phyloP scores from a whole-genome alignment of 2,113 vertebrate genomes.

The Microcebus lehilahytsara region DNA sequence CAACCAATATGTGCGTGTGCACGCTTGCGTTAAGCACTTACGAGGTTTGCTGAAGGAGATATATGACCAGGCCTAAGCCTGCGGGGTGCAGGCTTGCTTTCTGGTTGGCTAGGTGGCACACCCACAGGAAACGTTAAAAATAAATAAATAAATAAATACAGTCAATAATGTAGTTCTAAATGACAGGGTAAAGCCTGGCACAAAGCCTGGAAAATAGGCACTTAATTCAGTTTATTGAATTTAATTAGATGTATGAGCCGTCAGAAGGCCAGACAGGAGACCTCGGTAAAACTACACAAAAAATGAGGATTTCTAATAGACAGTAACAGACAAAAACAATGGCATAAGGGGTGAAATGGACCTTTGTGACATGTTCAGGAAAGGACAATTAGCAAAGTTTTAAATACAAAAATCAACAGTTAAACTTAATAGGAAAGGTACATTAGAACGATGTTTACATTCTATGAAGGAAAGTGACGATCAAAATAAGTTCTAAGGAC shows the following conservation, averaged over 20 bases:
- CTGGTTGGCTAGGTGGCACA: neutral
- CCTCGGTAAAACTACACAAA: neutral
- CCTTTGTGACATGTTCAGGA: neutral
- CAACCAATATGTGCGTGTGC: neutral
- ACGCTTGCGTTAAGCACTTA: neutral
- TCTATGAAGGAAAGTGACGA: neutral
- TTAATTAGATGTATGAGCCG: constrained; percentile 69
- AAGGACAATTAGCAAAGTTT: neutral
- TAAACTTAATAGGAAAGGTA: neutral
- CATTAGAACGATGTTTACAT: neutral
- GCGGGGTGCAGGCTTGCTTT: neutral
- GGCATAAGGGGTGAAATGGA: neutral
- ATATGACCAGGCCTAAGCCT: neutral
- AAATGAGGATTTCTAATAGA: constrained; percentile 49
- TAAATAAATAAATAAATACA: constrained; percentile 34
- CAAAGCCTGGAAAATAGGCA: constrained; percentile 65
- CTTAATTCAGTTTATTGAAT: constrained; percentile 69
- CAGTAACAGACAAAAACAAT: constrained; percentile 33
- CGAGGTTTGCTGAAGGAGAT: neutral
- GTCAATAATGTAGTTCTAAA: constrained; percentile 48
- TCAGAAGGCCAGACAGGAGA: constrained; percentile 44
- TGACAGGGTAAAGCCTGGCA: constrained; percentile 59
- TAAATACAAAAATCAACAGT: neutral
- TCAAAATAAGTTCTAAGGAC: neutral
- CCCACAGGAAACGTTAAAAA: constrained; percentile 34